Conservation (phyloP, 2,113 vertebrate genomes). For the Erythrocercus mccallii region DNA sequence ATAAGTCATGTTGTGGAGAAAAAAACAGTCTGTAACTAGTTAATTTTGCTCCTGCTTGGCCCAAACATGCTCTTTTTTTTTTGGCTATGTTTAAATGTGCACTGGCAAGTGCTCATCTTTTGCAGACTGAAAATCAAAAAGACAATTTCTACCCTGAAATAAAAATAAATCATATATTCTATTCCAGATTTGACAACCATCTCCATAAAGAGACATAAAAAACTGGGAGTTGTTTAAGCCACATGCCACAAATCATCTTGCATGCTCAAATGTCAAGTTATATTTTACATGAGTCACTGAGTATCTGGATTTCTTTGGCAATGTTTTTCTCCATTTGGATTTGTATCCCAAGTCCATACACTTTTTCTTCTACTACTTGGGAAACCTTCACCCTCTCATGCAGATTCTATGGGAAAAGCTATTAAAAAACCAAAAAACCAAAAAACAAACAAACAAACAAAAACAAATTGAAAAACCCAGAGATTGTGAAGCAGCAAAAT, state of each 20-base stretch:
- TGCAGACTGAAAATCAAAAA: background rate
- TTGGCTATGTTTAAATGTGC: background rate
- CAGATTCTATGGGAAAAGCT: background rate
- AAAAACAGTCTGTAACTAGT: background rate
- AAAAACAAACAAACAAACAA: too few species aligned
- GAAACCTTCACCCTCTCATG: background rate
- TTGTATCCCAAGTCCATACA: background rate
- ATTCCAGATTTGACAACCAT: background rate
- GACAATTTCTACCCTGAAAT: background rate
- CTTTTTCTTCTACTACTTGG: background rate
- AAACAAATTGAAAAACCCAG: fast-evolving
- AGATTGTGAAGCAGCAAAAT: background rate
- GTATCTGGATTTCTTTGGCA: background rate
- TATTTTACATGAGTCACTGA: background rate
- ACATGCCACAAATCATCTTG: constrained; percentile 3
- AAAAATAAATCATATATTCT: background rate
- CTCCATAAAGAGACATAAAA: background rate
- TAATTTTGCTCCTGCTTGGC: background rate
- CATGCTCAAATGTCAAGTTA: background rate
- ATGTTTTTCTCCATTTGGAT: background rate
- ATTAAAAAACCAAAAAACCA: background rate
- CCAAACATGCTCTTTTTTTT: background rate
- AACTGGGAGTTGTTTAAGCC: background rate
- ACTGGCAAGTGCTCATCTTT: background rate
- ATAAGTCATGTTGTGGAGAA: background rate